Percentiles rank a stretch among this genome's conserved stretches.
Evolutionary conservation across 2,888 invertebrate genomes (phyloP).

Genomic region (Aromia moschata): DNA sequence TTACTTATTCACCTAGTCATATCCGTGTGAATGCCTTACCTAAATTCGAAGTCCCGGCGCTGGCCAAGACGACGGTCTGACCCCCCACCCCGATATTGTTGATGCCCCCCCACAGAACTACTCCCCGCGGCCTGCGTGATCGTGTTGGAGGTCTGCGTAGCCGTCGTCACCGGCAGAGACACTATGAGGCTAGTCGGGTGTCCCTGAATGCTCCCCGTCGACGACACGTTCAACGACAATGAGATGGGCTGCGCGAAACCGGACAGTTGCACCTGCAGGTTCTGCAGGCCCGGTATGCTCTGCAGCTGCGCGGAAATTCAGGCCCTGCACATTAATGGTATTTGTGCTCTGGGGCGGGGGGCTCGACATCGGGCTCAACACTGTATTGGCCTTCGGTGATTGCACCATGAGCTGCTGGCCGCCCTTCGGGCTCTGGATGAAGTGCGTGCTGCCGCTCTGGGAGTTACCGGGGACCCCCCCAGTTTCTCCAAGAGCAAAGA

Average conservation of each 20-base stretch:
- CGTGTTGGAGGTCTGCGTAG: conserved; percentile 60
- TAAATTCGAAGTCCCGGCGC: conserved; percentile 56
- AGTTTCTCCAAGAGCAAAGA: conserved; percentile 66
- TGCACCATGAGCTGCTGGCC: conserved; percentile 52
- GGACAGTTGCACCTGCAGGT: conserved; percentile 83
- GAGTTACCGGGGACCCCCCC: conserved; percentile 60
- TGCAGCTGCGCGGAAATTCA: conserved; percentile 77
- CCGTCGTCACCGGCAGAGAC: conserved; percentile 59
- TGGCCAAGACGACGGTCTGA: conserved; percentile 58
- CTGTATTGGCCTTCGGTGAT: conserved; percentile 50
- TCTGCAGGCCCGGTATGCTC: conserved; percentile 77
- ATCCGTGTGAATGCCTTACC: conserved; percentile 50
- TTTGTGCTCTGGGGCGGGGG: conserved; percentile 53
- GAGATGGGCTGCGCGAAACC: conserved; percentile 89
- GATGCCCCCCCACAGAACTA: conserved; percentile 29
- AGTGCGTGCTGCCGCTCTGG: conserved; percentile 43
- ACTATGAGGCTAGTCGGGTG: conserved; percentile 59
- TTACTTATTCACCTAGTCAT: too few species aligned
- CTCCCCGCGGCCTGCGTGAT: conserved; percentile 51
- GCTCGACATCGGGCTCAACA: conserved; percentile 70
- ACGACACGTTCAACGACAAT: conserved; percentile 77
- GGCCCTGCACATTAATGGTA: conserved; percentile 70
- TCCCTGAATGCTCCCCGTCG: conserved; percentile 68
- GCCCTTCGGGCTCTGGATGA: conserved; percentile 55
- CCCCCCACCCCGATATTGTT: conserved; percentile 48